Evolutionary conservation across 2,888 invertebrate genomes (phyloP).

Genomic region (Liopterus haemorrhoidalis): DNA sequence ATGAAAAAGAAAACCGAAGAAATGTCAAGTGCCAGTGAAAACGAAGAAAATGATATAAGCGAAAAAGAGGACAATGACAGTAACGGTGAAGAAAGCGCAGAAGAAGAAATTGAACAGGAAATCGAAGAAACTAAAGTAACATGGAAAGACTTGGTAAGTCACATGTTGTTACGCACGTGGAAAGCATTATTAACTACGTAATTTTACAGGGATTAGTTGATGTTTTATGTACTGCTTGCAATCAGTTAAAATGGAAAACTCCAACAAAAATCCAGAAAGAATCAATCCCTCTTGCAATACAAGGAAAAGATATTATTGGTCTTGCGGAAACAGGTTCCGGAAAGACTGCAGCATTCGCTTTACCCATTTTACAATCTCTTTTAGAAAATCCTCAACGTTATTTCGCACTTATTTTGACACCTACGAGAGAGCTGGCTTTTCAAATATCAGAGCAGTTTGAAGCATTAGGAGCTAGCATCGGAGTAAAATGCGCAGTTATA

Average conservation of each 20-base stretch:
- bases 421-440: conserved; percentile 95
- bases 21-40: conserved; percentile 20
- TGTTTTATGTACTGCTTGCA: conserved; percentile 84
- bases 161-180: conserved; percentile 28
- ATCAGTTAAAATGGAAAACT: conserved; percentile 84
- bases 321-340: conserved; percentile 85
- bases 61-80: conserved; percentile 21
- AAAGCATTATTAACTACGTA: conserved; percentile 3
- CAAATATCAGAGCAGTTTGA: conserved; percentile 99
- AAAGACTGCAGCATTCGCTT: conserved; percentile 95
- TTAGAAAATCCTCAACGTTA: conserved; percentile 89
- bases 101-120: conserved; percentile 24
- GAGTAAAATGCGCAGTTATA: conserved; percentile 91
- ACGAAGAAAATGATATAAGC: too few relatives aligned
- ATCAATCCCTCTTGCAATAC: conserved; percentile 83
- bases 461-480: conserved; percentile 84
- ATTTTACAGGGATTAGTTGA: conserved; percentile 77
- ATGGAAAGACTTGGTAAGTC: conserved; percentile 53
- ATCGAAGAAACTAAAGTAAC: conserved; percentile 40
- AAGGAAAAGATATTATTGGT: conserved; percentile 66
- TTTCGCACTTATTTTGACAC: conserved; percentile 89
- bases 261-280: conserved; percentile 95
- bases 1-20: conserved; percentile 14
- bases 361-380: conserved; percentile 89
- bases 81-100: conserved; percentile 20